Conservation (phyloP, 2,888 invertebrate species). For the Rhamphomyia laevipes region DNA sequence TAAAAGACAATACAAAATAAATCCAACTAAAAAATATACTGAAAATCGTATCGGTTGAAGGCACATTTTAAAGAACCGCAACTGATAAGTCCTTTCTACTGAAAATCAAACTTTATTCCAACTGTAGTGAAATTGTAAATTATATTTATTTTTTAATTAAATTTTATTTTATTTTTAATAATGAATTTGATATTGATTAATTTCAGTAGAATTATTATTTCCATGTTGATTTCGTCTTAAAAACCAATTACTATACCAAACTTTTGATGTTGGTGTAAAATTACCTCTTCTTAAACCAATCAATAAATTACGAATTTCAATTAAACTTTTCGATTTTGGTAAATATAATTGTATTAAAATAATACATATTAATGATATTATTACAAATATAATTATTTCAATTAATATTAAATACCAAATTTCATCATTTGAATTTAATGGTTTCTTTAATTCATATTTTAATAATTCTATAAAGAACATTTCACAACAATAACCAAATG, state of each 20-base stretch:
- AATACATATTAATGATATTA: slow-evolving; percentile 19
- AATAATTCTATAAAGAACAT: slow-evolving; percentile 19
- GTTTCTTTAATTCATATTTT: slow-evolving; percentile 19
- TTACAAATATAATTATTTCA: slow-evolving; percentile 16
- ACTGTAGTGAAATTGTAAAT: too few species aligned
- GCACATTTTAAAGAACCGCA: too few species aligned
- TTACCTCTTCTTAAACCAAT: slow-evolving; percentile 21
- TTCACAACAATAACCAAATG: slow-evolving; percentile 19
- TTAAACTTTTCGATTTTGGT: slow-evolving; percentile 22
- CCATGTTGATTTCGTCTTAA: background rate
- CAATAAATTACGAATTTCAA: slow-evolving; percentile 26
- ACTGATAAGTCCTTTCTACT: too few species aligned
- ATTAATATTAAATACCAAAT: slow-evolving; percentile 19
- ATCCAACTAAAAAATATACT: too few species aligned
- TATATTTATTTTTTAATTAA: too few species aligned
- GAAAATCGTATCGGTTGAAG: too few species aligned
- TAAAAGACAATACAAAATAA: too few species aligned
- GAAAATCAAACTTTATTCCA: too few species aligned
- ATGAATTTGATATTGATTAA: too few species aligned
- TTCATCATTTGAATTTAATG: slow-evolving; percentile 10
- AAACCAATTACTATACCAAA: background rate
- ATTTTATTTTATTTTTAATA: too few species aligned
- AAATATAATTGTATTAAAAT: slow-evolving; percentile 20
- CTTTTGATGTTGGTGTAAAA: background rate
- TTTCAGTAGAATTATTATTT: background rate